A percentile compares a stretch with the other conserved stretches of the same genome.
Conservation (phyloP, 2,888 invertebrate species). For the Eubasilissa splendida region DNA sequence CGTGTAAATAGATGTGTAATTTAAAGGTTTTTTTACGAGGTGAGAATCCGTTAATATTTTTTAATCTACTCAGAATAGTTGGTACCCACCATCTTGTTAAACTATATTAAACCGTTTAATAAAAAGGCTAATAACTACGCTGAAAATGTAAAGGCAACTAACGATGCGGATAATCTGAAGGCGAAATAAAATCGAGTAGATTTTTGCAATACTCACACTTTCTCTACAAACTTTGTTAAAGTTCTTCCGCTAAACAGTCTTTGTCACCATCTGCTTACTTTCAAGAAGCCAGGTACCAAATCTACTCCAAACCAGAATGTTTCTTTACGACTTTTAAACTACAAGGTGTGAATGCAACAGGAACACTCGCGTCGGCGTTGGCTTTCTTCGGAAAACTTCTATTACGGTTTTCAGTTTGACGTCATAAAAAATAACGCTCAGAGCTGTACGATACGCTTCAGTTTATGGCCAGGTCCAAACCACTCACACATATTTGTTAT, state of each 20-base stretch:
- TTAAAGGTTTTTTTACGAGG: no score
- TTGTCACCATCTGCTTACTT: conserved; percentile 28
- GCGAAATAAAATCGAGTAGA: not conserved
- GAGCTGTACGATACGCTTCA: no score
- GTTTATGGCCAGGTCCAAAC: no score
- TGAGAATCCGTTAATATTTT: no score
- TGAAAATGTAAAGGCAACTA: no score
- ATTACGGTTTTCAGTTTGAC: conserved; percentile 37
- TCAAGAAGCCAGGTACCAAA: conserved; percentile 14
- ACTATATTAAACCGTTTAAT: no score
- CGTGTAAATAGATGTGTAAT: no score
- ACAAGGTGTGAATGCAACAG: conserved; percentile 50
- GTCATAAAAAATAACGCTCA: not conserved
- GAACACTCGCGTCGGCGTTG: not conserved
- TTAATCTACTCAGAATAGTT: no score
- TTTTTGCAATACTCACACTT: conserved; percentile 3
- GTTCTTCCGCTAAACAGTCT: conserved; percentile 8
- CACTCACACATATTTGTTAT: not conserved
- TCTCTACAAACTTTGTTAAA: conserved; percentile 12
- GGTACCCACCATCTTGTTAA: no score
- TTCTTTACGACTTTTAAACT: conserved; percentile 51
- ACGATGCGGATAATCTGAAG: no score
- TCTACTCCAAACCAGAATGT: conserved; percentile 36
- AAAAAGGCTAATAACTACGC: no score
- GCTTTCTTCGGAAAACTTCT: conserved; percentile 36